Conservation (phyloP, 2,888 invertebrate species). For the Aspidiotus destructor region DNA sequence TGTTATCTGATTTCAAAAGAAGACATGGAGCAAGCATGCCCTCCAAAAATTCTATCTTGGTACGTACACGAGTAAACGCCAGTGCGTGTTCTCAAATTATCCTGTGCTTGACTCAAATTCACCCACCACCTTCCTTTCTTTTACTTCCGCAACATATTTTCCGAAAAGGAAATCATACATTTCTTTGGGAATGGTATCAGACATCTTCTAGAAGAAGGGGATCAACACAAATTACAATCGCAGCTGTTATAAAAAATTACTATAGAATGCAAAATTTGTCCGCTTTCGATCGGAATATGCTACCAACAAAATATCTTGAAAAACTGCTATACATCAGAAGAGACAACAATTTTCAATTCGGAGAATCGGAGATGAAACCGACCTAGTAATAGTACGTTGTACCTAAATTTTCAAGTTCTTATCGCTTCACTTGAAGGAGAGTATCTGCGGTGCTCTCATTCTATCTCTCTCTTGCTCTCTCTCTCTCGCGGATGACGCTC, state of each 20-base stretch:
- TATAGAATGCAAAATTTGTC: not conserved
- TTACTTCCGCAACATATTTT: not conserved
- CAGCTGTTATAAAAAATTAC: slow-evolving; percentile 4
- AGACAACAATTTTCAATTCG: not conserved
- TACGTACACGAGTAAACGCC: no score
- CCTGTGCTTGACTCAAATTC: not conserved
- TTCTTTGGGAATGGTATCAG: not conserved
- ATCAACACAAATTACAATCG: not conserved
- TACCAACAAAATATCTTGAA: no score
- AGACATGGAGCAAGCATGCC: no score
- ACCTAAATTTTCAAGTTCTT: no score
- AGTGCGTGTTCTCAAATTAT: not conserved
- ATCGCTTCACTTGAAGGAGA: no score
- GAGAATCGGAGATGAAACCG: not conserved
- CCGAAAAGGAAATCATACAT: not conserved
- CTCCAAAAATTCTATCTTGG: no score
- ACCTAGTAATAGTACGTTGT: no score
- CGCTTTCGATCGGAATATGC: not conserved
- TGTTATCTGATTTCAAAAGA: no score
- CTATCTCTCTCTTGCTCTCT: no score
- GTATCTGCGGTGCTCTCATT: no score
- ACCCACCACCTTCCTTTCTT: not conserved
- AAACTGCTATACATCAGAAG: not conserved
- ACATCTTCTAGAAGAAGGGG: slow-evolving; percentile 1
- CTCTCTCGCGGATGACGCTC: no score